These are phyloP conservation scores for Portunus trituberculatus DNA, from an alignment of 1,140 invertebrate species.

Conservation along the genomic window DNA sequence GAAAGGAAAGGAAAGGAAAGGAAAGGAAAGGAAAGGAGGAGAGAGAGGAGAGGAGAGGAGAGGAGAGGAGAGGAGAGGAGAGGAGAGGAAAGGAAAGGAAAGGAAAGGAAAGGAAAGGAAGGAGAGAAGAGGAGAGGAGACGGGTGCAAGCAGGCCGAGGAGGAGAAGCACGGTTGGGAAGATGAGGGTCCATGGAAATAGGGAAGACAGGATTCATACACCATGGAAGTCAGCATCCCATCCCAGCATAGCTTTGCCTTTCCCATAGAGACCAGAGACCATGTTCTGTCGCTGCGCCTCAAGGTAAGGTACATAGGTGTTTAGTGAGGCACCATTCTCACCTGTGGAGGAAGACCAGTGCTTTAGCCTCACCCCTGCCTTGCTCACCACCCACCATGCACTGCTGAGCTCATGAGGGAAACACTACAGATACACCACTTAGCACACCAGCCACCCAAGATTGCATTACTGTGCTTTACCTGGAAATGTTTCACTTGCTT, in stretches of 20 bases:
- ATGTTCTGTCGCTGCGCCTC: slow-evolving; percentile 62
- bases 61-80: not conserved
- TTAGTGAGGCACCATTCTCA: slow-evolving; percentile 35
- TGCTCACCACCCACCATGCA: not conserved
- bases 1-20: no score
- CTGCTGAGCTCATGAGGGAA: not conserved
- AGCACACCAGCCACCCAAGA: not conserved
- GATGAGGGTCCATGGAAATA: no score
- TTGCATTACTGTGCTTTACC: no score
- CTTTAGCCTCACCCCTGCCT: not conserved
- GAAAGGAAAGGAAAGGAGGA: not conserved
- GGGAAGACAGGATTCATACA: slow-evolving; percentile 12
- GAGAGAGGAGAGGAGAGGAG: not conserved
- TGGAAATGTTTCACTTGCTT: no score
- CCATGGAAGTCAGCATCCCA: slow-evolving; percentile 51
- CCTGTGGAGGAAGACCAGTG: slow-evolving; percentile 52
- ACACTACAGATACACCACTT: not conserved
- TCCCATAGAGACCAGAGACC: slow-evolving; percentile 64
- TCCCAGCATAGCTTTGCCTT: slow-evolving; percentile 67
- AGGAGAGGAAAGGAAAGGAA: no score
- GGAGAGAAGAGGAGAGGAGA: not conserved
- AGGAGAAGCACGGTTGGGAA: no score
- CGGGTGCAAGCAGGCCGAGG: no score
- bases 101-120: not conserved
- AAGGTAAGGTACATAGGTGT: slow-evolving; percentile 63